Percentiles rank a stretch among this genome's conserved stretches.
These are phyloP conservation scores for Ichneumoninae sp. DNA, from an alignment of 2,888 invertebrate genomes.

Conservation along the genomic window DNA sequence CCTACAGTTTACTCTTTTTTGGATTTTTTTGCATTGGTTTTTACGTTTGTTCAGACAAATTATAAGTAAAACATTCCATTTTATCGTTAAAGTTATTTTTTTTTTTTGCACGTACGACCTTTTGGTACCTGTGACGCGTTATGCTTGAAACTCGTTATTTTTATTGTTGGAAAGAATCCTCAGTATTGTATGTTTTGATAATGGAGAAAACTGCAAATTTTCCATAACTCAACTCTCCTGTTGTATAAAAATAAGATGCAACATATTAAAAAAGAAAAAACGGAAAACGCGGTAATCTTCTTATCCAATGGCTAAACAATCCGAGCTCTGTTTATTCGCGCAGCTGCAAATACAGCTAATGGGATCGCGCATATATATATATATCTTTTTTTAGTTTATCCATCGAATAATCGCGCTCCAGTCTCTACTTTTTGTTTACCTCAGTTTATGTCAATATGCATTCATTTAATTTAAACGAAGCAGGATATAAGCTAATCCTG, in stretches of 20 bases:
- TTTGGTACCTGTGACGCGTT: not conserved
- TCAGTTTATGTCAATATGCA: not conserved
- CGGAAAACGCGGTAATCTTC: slow-evolving; percentile 2
- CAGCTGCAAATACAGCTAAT: slow-evolving; percentile 21
- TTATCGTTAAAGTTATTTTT: not conserved
- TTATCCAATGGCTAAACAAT: slow-evolving; percentile 61
- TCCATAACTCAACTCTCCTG: slow-evolving; percentile 4
- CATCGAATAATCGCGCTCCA: not conserved
- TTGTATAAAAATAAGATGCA: slow-evolving; percentile 6
- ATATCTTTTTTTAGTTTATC: not conserved
- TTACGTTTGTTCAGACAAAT: not conserved
- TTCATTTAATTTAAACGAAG: not conserved
- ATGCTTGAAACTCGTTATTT: slow-evolving; percentile 19
- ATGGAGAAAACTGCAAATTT: not conserved
- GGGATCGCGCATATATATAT: not conserved
- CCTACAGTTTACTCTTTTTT: not conserved
- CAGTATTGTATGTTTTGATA: slow-evolving; percentile 7
- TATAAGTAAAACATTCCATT: not conserved
- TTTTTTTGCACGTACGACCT: slow-evolving; percentile 1
- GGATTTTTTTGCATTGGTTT: not conserved
- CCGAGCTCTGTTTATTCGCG: slow-evolving; percentile 24
- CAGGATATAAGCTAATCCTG: not conserved
- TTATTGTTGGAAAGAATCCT: slow-evolving; percentile 10
- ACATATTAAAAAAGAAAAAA: slow-evolving; percentile 23
- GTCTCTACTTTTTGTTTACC: slow-evolving; percentile 12